Percentiles rank a stretch among this genome's conserved stretches.
Evolutionary conservation across 2,888 invertebrate genomes (phyloP).

Genomic region (Synanthedon myopaeformis): DNA sequence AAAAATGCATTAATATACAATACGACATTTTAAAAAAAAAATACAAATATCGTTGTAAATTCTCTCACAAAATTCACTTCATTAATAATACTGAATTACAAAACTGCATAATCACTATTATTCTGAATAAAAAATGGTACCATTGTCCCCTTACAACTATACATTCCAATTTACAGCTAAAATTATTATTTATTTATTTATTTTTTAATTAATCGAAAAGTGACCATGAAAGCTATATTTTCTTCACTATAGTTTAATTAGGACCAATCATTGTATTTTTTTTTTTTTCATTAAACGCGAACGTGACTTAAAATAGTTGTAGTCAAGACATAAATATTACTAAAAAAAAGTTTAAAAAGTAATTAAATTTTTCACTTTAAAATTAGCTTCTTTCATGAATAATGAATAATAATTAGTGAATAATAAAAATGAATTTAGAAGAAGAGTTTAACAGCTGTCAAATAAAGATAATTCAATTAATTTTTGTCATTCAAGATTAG

Average conservation of each 20-base stretch:
- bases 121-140: constrained; percentile 45
- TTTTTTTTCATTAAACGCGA: too few relatives aligned
- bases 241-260: not conserved
- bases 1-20: constrained; percentile 21
- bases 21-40: constrained; percentile 22
- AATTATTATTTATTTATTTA: not conserved
- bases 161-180: constrained; percentile 30
- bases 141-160: constrained; percentile 30
- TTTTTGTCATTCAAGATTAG: too few relatives aligned
- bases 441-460: too few relatives aligned
- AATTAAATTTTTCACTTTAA: too few relatives aligned
- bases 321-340: too few relatives aligned
- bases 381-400: too few relatives aligned
- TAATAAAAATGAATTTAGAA: too few relatives aligned
- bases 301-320: too few relatives aligned
- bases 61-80: constrained; percentile 57
- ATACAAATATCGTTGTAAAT: constrained; percentile 63
- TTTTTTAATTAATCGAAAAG: constrained; percentile 13
- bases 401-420: too few relatives aligned
- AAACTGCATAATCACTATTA: constrained; percentile 22
- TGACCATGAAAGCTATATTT: constrained; percentile 17
- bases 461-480: too few relatives aligned
- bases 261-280: too few relatives aligned
- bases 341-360: too few relatives aligned
- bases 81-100: constrained; percentile 57